These are phyloP conservation scores for Gobio gobio DNA, from an alignment of 2,113 vertebrate species.

Conservation along the genomic window DNA sequence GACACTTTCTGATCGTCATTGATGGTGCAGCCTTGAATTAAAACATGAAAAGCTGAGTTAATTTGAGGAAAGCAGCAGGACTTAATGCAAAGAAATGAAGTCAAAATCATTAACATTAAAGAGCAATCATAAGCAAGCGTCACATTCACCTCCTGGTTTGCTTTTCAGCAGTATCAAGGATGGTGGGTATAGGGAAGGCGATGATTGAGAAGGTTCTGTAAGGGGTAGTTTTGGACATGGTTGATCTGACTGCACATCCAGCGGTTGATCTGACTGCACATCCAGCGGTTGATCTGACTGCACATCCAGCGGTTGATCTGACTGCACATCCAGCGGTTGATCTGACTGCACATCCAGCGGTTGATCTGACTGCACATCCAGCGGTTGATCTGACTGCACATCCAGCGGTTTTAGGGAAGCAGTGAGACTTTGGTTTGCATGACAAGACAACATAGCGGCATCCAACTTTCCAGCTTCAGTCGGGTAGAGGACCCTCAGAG, in stretches of 20 bases:
- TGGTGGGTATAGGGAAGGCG: neutral
- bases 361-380: too few species aligned
- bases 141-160: neutral
- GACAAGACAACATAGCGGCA: conserved; percentile 56
- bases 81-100: too few species aligned
- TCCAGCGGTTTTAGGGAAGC: neutral
- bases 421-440: neutral
- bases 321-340: neutral
- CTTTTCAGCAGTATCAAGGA: neutral
- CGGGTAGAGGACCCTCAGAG: conserved; percentile 58
- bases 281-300: too few species aligned
- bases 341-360: rapidly evolving
- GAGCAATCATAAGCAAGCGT: neutral
- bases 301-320: too few species aligned
- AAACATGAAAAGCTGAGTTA: neutral
- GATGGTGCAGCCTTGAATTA: conserved; percentile 65
- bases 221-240: neutral
- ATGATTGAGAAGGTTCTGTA: neutral
- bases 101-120: neutral
- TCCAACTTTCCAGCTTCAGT: conserved; percentile 27
- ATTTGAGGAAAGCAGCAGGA: neutral
- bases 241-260: neutral
- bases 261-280: too few species aligned
- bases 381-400: too few species aligned
- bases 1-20: conserved; percentile 44